Base-by-base conservation (phyloP, 2,113 vertebrate species). In the Tetrao urogallus region DNA sequence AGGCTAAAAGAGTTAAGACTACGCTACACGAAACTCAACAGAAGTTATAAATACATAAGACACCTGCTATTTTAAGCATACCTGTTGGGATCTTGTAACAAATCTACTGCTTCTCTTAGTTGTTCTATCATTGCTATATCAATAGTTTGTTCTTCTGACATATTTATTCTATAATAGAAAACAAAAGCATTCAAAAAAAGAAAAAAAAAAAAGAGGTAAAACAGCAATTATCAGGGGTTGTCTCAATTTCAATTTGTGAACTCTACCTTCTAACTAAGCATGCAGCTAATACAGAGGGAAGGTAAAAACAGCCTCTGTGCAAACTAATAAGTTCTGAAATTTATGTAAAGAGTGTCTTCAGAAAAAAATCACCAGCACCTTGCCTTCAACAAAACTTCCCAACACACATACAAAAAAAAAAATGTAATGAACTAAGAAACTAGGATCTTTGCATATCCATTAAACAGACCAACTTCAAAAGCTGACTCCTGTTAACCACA, bases 31-130 rank as follows among this genome's bases (percentile, higher is more conserved):
- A 89, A 88, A 63, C 21, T 82, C 38, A 56, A 79, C 2, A 75
- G 32, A 67, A 36, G 19, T 2, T 8, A 57, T 27, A 48, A 78
- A 70, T 40, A 28, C 9, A 63, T 76, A 60, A n/a, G 8, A 32
- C 14, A 81, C 11, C 20, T 78, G 30, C 34, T 82, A 70, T 8
- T 82, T 52, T 47, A 58, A 27, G 21, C 92, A 54, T 94, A 99
- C 99, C 98, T 98, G 95, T 91, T 97, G 60, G 98, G 97, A 89
- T 98, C 98, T 52, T 99, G 99, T 85, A 98, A 97, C 83, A 99
- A 97, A 95, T 98, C 98, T 92, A 99, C 98, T 2, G 98, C 99
- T 94, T 99, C 98, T 96, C 98, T 98, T 85, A 99, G 97, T 93
- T 98, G 98, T 74, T 98, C 98, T 95, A 99, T 99, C 98, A 99